Base-by-base conservation (phyloP, 2,888 invertebrate species). In the Slavum lentiscoides region DNA sequence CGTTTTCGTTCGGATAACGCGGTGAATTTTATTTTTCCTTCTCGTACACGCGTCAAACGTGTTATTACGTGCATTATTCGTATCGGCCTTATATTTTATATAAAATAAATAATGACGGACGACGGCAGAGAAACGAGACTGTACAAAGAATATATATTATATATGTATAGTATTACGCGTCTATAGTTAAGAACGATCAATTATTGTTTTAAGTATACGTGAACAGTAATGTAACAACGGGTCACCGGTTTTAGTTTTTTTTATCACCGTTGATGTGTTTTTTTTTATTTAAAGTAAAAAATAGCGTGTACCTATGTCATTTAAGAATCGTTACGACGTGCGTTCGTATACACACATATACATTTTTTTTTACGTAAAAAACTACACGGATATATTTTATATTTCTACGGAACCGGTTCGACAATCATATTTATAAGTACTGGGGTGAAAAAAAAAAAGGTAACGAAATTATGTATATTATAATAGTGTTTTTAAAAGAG, bases 321-420 rank as follows among this genome's bases (percentile, higher is more conserved):
- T 4, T 43, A 7, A 43, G 9, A 43, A 43, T 9, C 39, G 7
- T 39, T 39, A n/a, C n/a, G n/a, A 39, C 39, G 39, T 39, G 7
- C 7, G 6, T 43, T 9, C 7, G 7, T 30, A 30, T 30, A 30
- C n/a, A n/a, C n/a, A 30, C 4, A 30, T 30, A 30, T 30, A 30
- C 30, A 30, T 30, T 30, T 30, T 30, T 30, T 30, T 30, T 2
- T 1, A 30, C 30, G 30, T 30, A 30, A 2, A n/a, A n/a, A n/a
- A n/a, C n/a, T n/a, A n/a, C n/a, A 8, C 49, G 68, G 15, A 53
- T 53, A 19, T 30, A 62, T 53, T 49, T 62, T 61, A 61, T 23
- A 13, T 49, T 43, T 49, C 13, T n/a, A 49, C n/a, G n/a, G 62
- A 74, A 74, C 73, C 73, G 73, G 73, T 74, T 62, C 21, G 53